These are phyloP conservation scores for Phenacoccus solenopsis DNA, from an alignment of 1,140 invertebrate genomes.

Conservation along the genomic window DNA sequence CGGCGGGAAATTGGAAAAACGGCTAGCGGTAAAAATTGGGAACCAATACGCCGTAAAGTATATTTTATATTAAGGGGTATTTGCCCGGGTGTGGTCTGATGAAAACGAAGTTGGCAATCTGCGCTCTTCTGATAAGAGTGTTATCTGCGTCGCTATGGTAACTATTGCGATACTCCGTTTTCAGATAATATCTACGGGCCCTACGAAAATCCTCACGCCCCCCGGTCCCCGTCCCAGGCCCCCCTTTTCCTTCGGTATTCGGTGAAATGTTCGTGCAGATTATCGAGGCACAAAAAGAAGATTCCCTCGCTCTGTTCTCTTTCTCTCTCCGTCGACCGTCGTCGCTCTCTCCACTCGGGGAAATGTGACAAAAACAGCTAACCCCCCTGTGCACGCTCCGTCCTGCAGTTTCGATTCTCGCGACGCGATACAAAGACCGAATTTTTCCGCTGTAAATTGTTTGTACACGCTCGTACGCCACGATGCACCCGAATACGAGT, in stretches of 20 bases:
- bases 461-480: neutral
- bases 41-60: slow-evolving; percentile 16
- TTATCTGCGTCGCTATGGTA: slow-evolving; percentile 16
- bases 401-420: neutral
- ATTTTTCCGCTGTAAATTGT: neutral
- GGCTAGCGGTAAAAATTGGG: slow-evolving; percentile 4
- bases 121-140: slow-evolving; percentile 15
- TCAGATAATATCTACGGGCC: neutral
- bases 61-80: slow-evolving; percentile 15
- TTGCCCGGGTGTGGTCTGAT: slow-evolving; percentile 16
- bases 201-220: neutral
- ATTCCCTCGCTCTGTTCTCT: too few species aligned
- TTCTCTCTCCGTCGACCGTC: too few species aligned
- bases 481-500: neutral
- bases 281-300: neutral
- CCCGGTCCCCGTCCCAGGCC: neutral
- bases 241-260: too few species aligned
- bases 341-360: neutral
- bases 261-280: too few species aligned
- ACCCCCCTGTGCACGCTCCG: neutral
- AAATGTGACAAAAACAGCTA: slow-evolving; percentile 3
- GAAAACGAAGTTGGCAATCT: slow-evolving; percentile 17
- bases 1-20: too few species aligned
- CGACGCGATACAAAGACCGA: neutral
- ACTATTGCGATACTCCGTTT: neutral